phyloP scores from a whole-genome alignment of 2,888 invertebrate genomes.

The Xestoiulus laeticollis region DNA sequence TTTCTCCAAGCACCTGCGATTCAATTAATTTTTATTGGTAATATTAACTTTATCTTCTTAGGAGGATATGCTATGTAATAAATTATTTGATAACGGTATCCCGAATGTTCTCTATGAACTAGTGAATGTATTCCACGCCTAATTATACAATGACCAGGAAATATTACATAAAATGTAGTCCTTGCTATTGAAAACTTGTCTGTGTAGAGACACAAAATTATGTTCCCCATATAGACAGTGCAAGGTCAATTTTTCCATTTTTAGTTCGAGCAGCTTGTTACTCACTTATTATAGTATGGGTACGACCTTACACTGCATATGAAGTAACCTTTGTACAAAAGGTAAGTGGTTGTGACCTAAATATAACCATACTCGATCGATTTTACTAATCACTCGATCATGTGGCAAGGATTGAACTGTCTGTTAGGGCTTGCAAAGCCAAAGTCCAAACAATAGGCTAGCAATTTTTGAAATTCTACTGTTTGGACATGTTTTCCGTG shows the following conservation, averaged over 20 bases:
- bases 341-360: not conserved
- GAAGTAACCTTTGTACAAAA: not conserved
- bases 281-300: not conserved
- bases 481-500: not conserved
- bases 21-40: not conserved
- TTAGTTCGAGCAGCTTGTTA: not conserved
- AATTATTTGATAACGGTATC: not conserved
- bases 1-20: not conserved
- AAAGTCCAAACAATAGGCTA: not conserved
- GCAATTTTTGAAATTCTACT: constrained; percentile 14
- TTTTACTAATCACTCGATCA: constrained; percentile 15
- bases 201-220: not conserved
- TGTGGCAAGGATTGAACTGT: not conserved
- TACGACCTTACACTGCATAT: not conserved
- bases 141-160: not conserved
- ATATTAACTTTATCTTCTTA: not conserved
- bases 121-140: not conserved
- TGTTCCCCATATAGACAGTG: not conserved
- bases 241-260: not conserved
- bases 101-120: not conserved
- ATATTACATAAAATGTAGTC: not conserved
- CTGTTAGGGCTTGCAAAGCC: not conserved
- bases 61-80: not conserved
- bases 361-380: not conserved
- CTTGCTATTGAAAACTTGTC: not conserved